Base-by-base conservation (phyloP, 2,888 invertebrate species). In the Cremastinae sp. region DNA sequence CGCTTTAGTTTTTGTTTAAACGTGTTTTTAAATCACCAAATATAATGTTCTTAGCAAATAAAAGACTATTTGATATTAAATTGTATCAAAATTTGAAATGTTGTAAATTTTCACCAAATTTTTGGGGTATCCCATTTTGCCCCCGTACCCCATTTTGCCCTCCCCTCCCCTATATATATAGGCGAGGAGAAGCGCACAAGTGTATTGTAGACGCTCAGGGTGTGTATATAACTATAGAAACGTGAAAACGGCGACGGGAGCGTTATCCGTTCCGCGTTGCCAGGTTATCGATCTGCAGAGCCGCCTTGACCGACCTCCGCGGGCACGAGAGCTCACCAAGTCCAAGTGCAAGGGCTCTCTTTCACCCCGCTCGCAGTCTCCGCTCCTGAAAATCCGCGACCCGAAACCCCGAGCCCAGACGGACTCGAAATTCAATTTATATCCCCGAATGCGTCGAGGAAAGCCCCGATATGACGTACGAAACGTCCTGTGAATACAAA, bases 241-340 rank as follows among this genome's bases (percentile, higher is more conserved):
- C 59, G 69, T 58, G 59, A 9, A 12, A 70, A 61, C 59, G 58
- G 73, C 76, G 64, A 69, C 76, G 69, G 62, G 72, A 72, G 75
- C 84, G 82, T 85, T 87, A 85, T 85, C 82, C 85, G 83, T 85
- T 86, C 83, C 82, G 83, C 83, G 86, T 86, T 86, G 88, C 82
- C 86, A 78, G 83, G 85, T 83, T 88, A 89, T 89, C 89, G 89
- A 89, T 89, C 88, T 86, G 84, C 80, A 81, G 81, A 78, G 83
- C 80, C 87, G 88, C 88, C 89, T 88, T 89, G 89, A 89, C 89
- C 89, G 89, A 89, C 88, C 88, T 87, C 87, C 83, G 81, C 80
- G 75, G 75, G 78, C 28, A 12, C 74, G 78, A 84, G 78, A 84
- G 74, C 82, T 81, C 78, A 81, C 86, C 89, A 88, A 89, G 88